Evolutionary conservation across 2,113 vertebrate species (phyloP), one percentile per base, ranked within the genome.

Genomic region (Gracilinanus agilis): DNA sequence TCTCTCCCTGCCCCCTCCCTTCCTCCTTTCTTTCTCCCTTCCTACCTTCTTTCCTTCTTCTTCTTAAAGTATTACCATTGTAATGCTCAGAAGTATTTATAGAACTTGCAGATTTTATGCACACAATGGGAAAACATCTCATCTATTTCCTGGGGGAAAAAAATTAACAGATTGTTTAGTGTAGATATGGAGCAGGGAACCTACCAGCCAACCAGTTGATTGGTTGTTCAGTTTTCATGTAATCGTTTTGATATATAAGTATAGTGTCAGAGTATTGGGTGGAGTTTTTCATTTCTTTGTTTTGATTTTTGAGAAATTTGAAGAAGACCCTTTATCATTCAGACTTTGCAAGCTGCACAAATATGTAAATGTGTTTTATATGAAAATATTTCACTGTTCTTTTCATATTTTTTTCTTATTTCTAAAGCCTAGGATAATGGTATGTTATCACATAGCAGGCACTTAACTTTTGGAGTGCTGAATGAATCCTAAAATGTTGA

Each of bases 51-150:
- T 58, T 56, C 55, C 55, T 56, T 56, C 55, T n/a, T 95, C 95
- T 97, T 96, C 93, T 96, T 95, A 97, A 96, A 96, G 90, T 96
- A 96, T 92, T 97, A 95, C 53, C 91, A 88, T 93, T 91, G 90
- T 83, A 96, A 95, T 95, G 91, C 97, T 95, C 93, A 96, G 54
- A 49, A 29, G 94, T 92, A 96, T 94, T 95, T 94, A 54, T 88
- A 93, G 34, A 53, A 95, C n/a, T 83, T 40, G 19, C n/a, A 83
- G 67, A 40, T 83, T 83, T 83, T 83, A 7, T 40, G 4, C 23
- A 40, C 16, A 40, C 2, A 21, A 83, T 40, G 67, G n/a, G 19
- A 83, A 83, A 83, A 40, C 34, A 75, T 75, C 12, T 75, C 12
- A 0, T 83, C 16, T 83, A 19, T 83, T 83, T 83, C 13, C n/a